Evolutionary conservation across 2,888 invertebrate genomes (phyloP), one percentile per base, ranked within the genome.

Genomic region (Chromoteleia sp.): DNA sequence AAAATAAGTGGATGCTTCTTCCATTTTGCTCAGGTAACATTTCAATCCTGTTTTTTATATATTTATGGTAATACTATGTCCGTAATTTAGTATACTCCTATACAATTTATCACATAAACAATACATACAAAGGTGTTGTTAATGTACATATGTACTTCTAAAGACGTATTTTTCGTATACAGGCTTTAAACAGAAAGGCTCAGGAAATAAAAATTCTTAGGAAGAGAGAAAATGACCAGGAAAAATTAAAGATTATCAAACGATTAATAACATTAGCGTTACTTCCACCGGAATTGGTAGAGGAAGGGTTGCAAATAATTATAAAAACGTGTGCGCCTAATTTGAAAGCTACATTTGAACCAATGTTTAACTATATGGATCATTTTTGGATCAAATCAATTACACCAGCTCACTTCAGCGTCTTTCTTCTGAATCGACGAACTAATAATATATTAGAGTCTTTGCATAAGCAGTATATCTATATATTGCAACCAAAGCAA

Each of bases 1-100:
- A 15, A 3, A 1, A 43, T 10, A 12, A 25, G 43, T 17, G 59
- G 59, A 3, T 61, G 59, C 17, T 43, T 15, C 7, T 61, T 61
- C 10, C 59, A 61, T 43, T 61, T 10, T 43, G 29, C 14, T 10
- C 59, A 61, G 17, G 59, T 61, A 19, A 56, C 2, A 41, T n/a
- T n/a, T n/a, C n/a, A n/a, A n/a, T n/a, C n/a, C n/a, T n/a, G n/a
- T n/a, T n/a, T n/a, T n/a, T n/a, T n/a, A n/a, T n/a, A n/a, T n/a
- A n/a, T n/a, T n/a, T n/a, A n/a, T n/a, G n/a, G n/a, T n/a, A n/a
- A n/a, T n/a, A n/a, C n/a, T n/a, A n/a, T n/a, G n/a, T n/a, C n/a
- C n/a, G n/a, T n/a, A n/a, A n/a, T n/a, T n/a, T n/a, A n/a, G n/a
- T n/a, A n/a, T n/a, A n/a, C n/a, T n/a, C n/a, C n/a, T n/a, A n/a